Base-by-base conservation (phyloP, 35 echinoderm and acorn worm species). In the Ptychodera flava region DNA sequence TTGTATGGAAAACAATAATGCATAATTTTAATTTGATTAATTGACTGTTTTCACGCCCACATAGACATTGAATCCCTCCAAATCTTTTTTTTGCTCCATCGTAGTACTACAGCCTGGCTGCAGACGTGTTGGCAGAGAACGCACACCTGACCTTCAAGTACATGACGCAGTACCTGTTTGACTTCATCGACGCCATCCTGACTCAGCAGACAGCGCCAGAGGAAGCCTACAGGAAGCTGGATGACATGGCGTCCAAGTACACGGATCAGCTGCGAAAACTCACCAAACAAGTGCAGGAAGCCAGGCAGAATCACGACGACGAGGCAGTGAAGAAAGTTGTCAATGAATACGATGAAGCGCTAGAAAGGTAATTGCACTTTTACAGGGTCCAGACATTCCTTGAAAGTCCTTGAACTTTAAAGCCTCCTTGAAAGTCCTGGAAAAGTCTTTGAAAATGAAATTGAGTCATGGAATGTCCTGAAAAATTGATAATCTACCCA, bases 131-230 rank as follows among this genome's bases (percentile, higher is more conserved):
- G 36, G 96, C 96, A 78, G 96, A 99, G 80, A 99, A 99, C 77
- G 93, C 96, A 22, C 96, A 99, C 80, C 90, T 99, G 31, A 99
- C 96, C 38, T 99, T 99, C 90, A 99, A 99, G 35, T 99, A 82
- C 79, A 82, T 99, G 28, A 94, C 80, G 29, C 93, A 94, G 85
- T 99, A 99, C 75, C 92, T 92, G 36, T 99, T 92, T 75, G 90
- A 94, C 78, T 99, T 99, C 93, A 75, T 99, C 38, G 96, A 99
- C 35, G 90, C 96, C 33, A 92, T 99, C n/a, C 94, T 99, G 80
- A 99, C 96, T 16, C 94, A 94, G 90, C 96, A 99, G 37, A 99
- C 96, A 6, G 88, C 96, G 0, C 89, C 85, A 52, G 96, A 99
- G 76, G 96, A 99, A 75, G 96, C 96, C 0, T 99, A 99, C 77